A percentile compares a stretch with the other conserved stretches of the same genome.
These are phyloP conservation scores for Pollimyrus isidori DNA, from an alignment of 2,113 vertebrate species.

Conservation along the genomic window DNA sequence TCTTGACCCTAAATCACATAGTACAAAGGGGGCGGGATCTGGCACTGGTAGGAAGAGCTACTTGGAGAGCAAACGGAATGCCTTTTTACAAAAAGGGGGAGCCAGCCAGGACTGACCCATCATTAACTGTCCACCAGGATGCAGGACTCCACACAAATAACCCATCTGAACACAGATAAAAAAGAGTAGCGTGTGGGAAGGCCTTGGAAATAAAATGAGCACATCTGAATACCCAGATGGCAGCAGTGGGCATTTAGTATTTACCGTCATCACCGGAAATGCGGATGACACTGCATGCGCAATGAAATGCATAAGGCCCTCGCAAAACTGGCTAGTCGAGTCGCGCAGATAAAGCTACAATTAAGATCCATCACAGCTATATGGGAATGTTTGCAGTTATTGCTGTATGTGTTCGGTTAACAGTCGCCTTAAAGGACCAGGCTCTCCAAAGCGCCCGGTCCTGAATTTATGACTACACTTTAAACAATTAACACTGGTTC, in stretches of 20 bases:
- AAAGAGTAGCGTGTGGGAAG: not conserved
- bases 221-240: not conserved
- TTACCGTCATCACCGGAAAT: slow-evolving; percentile 37
- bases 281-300: slow-evolving; percentile 8
- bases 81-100: not conserved
- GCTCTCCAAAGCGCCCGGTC: not conserved
- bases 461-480: not conserved
- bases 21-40: not conserved
- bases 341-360: slow-evolving; percentile 11
- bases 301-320: not conserved
- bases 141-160: slow-evolving; percentile 5
- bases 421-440: not conserved
- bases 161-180: slow-evolving; percentile 15
- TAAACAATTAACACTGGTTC: not conserved
- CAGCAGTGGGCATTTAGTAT: slow-evolving; percentile 30
- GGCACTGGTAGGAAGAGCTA: not conserved
- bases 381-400: not conserved
- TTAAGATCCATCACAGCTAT: not conserved
- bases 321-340: slow-evolving; percentile 26
- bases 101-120: not conserved
- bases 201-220: not conserved
- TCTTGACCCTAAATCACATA: not conserved
- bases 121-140: not conserved
- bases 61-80: not conserved
- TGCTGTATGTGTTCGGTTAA: not conserved